Evolutionary conservation across 2,888 invertebrate genomes (phyloP), one percentile per base, ranked within the genome.

Genomic region (Rugalucina vietnamica): DNA sequence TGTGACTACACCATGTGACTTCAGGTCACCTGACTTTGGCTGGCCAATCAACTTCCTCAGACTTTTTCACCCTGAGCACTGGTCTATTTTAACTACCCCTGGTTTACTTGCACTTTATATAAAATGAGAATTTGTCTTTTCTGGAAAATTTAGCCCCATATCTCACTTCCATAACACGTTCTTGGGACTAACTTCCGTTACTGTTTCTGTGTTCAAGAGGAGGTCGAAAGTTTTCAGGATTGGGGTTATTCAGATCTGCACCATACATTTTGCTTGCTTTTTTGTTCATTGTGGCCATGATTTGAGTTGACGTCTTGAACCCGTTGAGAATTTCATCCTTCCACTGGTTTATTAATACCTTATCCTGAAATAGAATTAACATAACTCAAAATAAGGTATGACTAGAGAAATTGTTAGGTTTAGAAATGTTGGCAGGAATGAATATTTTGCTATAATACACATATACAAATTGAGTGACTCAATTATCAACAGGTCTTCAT

Each of bases 181-280:
- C 43, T 43, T n/a, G 43, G 43, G 43, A 54, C 90, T 92, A 92
- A 89, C 91, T 92, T 49, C 92, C 92, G 73, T 93, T 92, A 72
- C 92, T 93, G 84, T 94, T 94, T 76, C 94, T 89, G 86, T 94
- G 94, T 88, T 94, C 94, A 71, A 94, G 88, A 5, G 93, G 91
- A 21, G 92, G 85, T 76, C 92, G 89, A 79, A 90, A 90, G 84
- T 91, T 91, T 80, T 92, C 93, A 69, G 88, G 85, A 86, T 91
- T 92, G 49, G 91, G 90, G 83, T 91, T 92, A 77, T 91, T 90
- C 73, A 93, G 84, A 69, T 92, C 93, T 14, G 99, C 98, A 91
- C 99, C 99, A 96, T 99, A 99, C 93, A 99, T 99, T 96, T 98
- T 99, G 91, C 99, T 99, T 50, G 99, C 99, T 95, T 99, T 99